Percentiles rank a stretch among this genome's conserved stretches.
Evolutionary conservation across 2,113 vertebrate genomes (phyloP).

Genomic region (Sula dactylatra): DNA sequence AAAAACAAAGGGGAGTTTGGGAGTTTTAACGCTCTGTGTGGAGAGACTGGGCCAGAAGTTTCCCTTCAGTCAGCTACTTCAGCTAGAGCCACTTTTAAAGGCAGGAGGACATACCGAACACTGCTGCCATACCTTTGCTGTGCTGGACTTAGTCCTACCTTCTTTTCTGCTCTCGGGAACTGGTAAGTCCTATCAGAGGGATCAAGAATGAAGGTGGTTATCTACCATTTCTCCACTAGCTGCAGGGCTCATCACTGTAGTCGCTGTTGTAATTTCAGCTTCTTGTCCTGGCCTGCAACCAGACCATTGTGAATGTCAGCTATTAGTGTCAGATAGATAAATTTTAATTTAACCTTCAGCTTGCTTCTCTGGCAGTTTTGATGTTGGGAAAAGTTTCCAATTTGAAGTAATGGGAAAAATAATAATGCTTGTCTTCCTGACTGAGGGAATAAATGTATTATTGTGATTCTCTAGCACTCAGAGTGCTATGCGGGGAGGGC

Average conservation of each 20-base stretch:
- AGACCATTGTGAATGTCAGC: neutral
- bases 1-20: neutral
- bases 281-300: neutral
- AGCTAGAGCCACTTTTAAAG: neutral
- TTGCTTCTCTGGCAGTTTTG: neutral
- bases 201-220: neutral
- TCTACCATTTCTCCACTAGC: neutral
- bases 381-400: neutral
- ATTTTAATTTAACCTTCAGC: neutral
- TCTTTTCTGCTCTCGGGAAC: neutral
- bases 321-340: neutral
- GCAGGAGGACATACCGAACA: neutral
- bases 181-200: neutral
- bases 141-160: neutral
- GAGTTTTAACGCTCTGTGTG: neutral
- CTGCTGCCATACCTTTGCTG: neutral
- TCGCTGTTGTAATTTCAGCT: neutral
- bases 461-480: neutral
- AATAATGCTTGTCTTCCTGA: neutral
- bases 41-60: neutral
- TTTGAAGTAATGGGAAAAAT: neutral
- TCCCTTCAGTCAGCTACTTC: neutral
- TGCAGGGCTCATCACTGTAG: neutral
- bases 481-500: accelerated
- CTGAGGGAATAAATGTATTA: neutral